phyloP scores from a whole-genome alignment of 2,797 vertebrate species.

The Pangasius macronema region DNA sequence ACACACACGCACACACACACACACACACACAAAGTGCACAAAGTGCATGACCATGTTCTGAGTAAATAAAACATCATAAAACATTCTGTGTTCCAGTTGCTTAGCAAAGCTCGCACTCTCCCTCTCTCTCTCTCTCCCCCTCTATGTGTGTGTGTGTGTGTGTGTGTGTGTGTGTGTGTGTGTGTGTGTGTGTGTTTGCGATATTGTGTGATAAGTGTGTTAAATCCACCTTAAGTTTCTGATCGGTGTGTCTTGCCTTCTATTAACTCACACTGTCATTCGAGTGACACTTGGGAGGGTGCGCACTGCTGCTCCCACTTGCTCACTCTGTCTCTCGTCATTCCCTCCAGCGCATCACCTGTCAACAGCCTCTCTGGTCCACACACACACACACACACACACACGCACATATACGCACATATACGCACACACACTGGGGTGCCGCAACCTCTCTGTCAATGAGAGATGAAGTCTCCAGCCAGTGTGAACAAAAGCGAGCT shows the following conservation, averaged over 20 bases:
- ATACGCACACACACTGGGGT: neutral
- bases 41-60: neutral
- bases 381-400: conserved; percentile 11
- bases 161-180: conserved; percentile 10
- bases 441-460: conserved; percentile 18
- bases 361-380: conserved; percentile 8
- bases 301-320: conserved; percentile 14
- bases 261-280: conserved; percentile 42
- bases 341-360: conserved; percentile 42
- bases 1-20: conserved; percentile 5
- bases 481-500: conserved; percentile 43
- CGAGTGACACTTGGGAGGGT: conserved; percentile 14
- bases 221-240: conserved; percentile 23
- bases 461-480: conserved; percentile 45
- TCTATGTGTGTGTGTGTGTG: neutral
- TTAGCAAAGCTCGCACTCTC: conserved; percentile 18
- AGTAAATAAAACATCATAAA: conserved; percentile 8
- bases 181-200: neutral
- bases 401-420: too few relatives aligned
- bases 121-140: too few relatives aligned
- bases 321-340: conserved; percentile 31
- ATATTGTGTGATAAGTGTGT: conserved; percentile 6
- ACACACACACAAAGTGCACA: conserved; percentile 1
- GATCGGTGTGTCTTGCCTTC: neutral
- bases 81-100: conserved; percentile 20